Evolutionary conservation across 1,140 invertebrate species (phyloP).

Genomic region (Achroia grisella): DNA sequence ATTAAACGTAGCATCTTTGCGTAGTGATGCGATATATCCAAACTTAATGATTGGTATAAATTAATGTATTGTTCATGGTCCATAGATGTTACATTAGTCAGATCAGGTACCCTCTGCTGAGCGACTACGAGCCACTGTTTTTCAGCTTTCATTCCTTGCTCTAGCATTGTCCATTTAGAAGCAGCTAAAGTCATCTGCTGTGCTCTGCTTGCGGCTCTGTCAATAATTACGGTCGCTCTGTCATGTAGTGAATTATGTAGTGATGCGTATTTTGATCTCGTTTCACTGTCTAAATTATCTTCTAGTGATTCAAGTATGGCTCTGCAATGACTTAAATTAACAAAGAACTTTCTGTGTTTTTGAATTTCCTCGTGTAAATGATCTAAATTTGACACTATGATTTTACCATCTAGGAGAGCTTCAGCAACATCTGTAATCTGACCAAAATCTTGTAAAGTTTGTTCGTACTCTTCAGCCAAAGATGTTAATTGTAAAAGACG

Average conservation of each 20-base stretch:
- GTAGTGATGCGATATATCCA: constrained; percentile 85
- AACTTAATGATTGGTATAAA: constrained; percentile 84
- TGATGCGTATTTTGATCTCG: constrained; percentile 80
- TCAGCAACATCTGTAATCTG: constrained; percentile 89
- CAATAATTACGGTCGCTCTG: constrained; percentile 82
- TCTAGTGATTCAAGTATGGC: constrained; percentile 89
- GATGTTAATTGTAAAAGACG: constrained; percentile 81
- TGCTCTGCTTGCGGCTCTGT: constrained; percentile 84
- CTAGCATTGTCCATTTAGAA: constrained; percentile 85
- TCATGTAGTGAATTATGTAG: constrained; percentile 85
- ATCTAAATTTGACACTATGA: constrained; percentile 82
- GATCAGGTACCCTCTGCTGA: constrained; percentile 85
- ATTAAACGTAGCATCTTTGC: constrained; percentile 82
- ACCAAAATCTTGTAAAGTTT: constrained; percentile 87
- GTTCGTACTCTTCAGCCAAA: constrained; percentile 88
- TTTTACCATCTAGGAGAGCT: constrained; percentile 82
- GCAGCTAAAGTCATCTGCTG: constrained; percentile 88
- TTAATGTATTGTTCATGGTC: constrained; percentile 90
- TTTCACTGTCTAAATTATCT: constrained; percentile 86
- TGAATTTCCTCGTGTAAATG: constrained; percentile 90
- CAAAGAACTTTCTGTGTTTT: constrained; percentile 91
- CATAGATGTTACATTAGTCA: constrained; percentile 83
- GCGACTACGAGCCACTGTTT: constrained; percentile 86
- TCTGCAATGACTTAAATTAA: constrained; percentile 88
- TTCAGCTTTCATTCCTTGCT: constrained; percentile 88